Base-by-base conservation (phyloP, 2,888 invertebrate genomes). In the Cerastis rubricosa region DNA sequence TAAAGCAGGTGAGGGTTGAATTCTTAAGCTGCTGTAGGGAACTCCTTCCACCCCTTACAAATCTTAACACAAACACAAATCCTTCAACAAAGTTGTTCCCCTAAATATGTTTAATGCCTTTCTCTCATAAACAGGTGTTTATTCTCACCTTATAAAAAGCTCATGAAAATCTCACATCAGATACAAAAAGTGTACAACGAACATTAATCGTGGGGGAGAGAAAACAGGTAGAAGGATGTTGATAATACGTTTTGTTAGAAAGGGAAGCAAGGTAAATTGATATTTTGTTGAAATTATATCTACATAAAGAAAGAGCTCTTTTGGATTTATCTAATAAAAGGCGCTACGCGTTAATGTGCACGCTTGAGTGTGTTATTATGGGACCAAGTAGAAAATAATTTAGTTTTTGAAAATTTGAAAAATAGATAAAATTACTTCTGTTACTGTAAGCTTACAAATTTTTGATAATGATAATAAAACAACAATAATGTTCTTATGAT, bases 161-260 rank as follows among this genome's bases (percentile, higher is more conserved):
- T 64, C 49, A 72, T 74, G 35, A 51, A 77, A 83, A 78, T 51
- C 66, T 76, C 43, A 25, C 47, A 67, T 77, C 63, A 35, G 81
- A 35, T 78, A 67, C 77, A 51, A 71, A 71, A 77, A 70, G 45
- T 65, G 69, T 81, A 64, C 73, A 80, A 43, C n/a, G 54, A 22
- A 57, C 40, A 83, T 78, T 81, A 59, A 83, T 68, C 72, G 67
- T 51, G 59, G 64, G 59, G 72, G 45, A 51, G 59, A 12, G 40
- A 49, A 54, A 54, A 78, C 64, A 76, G 47, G 35, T 25, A 35
- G 43, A 35, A 63, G 9, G 40, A 9, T 47, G 49, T 51, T 57
- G 49, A 64, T 80, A 81, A 76, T 69, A 70, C 25, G 11, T 65
- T 76, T 82, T 82, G 9, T 61, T 59, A 51, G 49, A 45, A 25